phyloP scores from a whole-genome alignment of 2,797 vertebrate species.

The Paguma larvata region DNA sequence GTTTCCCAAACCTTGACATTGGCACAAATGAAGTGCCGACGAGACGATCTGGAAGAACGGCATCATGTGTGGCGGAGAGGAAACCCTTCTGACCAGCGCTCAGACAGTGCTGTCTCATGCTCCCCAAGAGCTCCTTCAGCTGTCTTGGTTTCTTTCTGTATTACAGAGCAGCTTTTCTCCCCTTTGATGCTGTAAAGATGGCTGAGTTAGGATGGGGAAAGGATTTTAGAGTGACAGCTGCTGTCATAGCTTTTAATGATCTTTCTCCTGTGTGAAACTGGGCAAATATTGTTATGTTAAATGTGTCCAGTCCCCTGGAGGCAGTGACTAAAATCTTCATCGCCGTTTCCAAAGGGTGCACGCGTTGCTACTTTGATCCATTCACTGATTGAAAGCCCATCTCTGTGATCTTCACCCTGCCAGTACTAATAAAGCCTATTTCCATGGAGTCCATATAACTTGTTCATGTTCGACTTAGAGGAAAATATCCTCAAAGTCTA shows the following conservation, averaged over 20 bases:
- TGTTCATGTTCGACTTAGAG: neutral
- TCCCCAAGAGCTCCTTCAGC: neutral
- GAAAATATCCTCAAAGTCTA: neutral
- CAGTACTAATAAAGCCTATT: neutral
- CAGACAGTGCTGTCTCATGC: neutral
- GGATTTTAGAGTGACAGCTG: constrained; percentile 5
- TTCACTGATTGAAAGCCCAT: neutral
- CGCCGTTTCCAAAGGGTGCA: neutral
- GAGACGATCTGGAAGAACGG: neutral
- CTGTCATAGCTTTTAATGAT: neutral
- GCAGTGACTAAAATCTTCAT: constrained; percentile 8
- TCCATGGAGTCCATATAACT: neutral
- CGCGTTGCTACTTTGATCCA: neutral
- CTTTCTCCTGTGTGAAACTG: neutral
- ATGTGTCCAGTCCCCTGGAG: neutral
- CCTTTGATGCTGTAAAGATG: neutral
- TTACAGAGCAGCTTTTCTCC: neutral
- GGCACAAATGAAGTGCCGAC: neutral
- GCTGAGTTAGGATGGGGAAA: neutral
- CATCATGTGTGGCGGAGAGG: neutral
- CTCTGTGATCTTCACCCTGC: neutral
- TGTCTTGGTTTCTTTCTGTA: neutral
- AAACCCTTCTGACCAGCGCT: neutral
- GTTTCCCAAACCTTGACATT: neutral
- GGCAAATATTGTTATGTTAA: neutral